These are phyloP conservation scores for Drosophila borborema DNA, from an alignment of 2,888 invertebrate genomes.

Conservation along the genomic window DNA sequence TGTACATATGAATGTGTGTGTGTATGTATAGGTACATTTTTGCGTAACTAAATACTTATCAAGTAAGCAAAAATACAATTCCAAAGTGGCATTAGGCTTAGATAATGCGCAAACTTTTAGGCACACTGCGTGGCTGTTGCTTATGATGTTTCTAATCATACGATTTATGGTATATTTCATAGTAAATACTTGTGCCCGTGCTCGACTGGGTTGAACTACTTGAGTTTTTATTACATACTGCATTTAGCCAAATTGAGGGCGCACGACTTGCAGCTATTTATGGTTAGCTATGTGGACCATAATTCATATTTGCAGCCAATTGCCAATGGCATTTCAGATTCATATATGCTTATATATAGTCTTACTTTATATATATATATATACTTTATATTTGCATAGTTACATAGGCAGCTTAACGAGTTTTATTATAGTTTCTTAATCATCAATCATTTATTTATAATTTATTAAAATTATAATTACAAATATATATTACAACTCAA, in stretches of 20 bases:
- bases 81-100: conserved; percentile 1
- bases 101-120: conserved; percentile 33
- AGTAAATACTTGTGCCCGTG: conserved; percentile 23
- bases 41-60: conserved; percentile 43
- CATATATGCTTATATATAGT: background rate
- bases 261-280: conserved; percentile 24
- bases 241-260: conserved; percentile 16
- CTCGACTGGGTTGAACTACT: conserved; percentile 13
- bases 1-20: background rate
- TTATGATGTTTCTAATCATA: conserved; percentile 52
- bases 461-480: conserved; percentile 1
- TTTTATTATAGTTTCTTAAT: conserved; percentile 28
- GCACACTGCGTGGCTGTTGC: conserved; percentile 4
- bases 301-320: conserved; percentile 2
- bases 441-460: conserved; percentile 44
- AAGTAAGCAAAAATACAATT: conserved; percentile 24
- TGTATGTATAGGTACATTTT: conserved; percentile 5
- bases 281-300: conserved; percentile 30
- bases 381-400: background rate
- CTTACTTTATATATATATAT: background rate
- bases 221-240: conserved; percentile 8
- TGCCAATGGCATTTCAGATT: background rate
- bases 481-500: background rate
- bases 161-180: conserved; percentile 54
- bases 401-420: conserved; percentile 24